These are phyloP conservation scores for Rhagoletis zephyria DNA, from an alignment of 1,140 invertebrate species.

Conservation along the genomic window DNA sequence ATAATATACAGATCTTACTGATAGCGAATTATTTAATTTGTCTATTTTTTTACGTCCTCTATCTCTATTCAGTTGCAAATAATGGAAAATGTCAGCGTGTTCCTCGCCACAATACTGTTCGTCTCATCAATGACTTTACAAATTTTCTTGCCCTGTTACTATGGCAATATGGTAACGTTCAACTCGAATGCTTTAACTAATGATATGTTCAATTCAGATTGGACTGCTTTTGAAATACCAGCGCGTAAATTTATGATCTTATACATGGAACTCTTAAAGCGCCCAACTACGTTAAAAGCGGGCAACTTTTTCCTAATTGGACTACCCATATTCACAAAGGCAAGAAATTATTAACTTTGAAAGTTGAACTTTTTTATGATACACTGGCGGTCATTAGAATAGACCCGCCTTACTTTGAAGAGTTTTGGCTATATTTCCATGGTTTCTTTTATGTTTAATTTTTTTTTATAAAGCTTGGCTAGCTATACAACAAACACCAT, in stretches of 20 bases:
- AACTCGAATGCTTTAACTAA: slow-evolving; percentile 63
- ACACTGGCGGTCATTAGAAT: too few relatives aligned
- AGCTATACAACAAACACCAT: too few relatives aligned
- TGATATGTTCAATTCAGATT: slow-evolving; percentile 65
- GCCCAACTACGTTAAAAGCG: slow-evolving; percentile 61
- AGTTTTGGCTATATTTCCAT: too few relatives aligned
- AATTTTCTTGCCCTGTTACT: slow-evolving; percentile 68
- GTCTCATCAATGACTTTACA: slow-evolving; percentile 66
- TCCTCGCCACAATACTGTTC: slow-evolving; percentile 65
- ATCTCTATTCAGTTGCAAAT: background rate
- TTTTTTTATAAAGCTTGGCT: too few relatives aligned
- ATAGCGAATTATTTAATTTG: background rate
- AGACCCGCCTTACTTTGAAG: too few relatives aligned
- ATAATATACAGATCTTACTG: background rate
- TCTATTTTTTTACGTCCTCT: background rate
- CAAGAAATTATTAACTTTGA: slow-evolving; percentile 24
- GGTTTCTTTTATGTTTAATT: too few relatives aligned
- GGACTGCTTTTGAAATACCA: slow-evolving; percentile 58
- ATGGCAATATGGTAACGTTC: slow-evolving; percentile 65
- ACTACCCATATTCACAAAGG: slow-evolving; percentile 68
- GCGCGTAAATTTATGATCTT: slow-evolving; percentile 62
- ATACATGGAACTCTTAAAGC: slow-evolving; percentile 68
- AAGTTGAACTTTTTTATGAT: background rate
- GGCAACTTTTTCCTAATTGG: slow-evolving; percentile 67
- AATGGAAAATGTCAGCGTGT: slow-evolving; percentile 62